Conservation (phyloP, 2,797 vertebrate genomes). For the Protosalanx chinensis region DNA sequence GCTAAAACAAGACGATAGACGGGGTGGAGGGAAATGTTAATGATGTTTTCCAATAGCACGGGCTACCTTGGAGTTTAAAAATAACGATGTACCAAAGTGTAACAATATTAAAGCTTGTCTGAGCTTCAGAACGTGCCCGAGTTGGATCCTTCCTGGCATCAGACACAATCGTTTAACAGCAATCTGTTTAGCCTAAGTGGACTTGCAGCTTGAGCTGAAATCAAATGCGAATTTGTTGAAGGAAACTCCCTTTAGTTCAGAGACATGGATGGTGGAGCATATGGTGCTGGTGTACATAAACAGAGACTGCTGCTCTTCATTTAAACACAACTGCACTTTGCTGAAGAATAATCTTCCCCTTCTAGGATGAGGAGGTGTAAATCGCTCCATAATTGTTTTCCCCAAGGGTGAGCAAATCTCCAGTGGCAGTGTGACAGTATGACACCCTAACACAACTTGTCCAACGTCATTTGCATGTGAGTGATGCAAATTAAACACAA, state of each 20-base stretch:
- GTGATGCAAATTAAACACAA: slow-evolving; percentile 38
- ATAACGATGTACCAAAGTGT: slow-evolving; percentile 9
- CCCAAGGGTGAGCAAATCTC: slow-evolving; percentile 45
- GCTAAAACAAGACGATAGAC: slow-evolving; percentile 31
- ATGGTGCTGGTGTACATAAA: slow-evolving; percentile 69
- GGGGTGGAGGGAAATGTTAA: slow-evolving; percentile 26
- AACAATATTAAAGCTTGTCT: slow-evolving; percentile 24
- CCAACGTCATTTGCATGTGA: slow-evolving; percentile 41
- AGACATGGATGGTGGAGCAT: slow-evolving; percentile 53
- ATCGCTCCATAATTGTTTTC: slow-evolving; percentile 59
- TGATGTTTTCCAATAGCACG: slow-evolving; percentile 21
- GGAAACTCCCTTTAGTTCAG: slow-evolving; percentile 52
- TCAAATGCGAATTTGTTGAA: slow-evolving; percentile 55
- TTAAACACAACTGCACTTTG: slow-evolving; percentile 64
- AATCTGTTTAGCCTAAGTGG: slow-evolving; percentile 56
- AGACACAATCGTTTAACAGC: slow-evolving; percentile 45
- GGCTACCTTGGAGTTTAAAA: slow-evolving; percentile 26
- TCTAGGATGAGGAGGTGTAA: slow-evolving; percentile 59
- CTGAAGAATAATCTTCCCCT: slow-evolving; percentile 56
- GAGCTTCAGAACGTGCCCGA: slow-evolving; percentile 32
- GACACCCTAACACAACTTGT: slow-evolving; percentile 47
- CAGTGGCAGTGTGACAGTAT: slow-evolving; percentile 34
- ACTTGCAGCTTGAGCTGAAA: slow-evolving; percentile 47
- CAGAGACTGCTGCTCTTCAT: slow-evolving; percentile 59
- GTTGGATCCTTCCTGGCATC: slow-evolving; percentile 31